Percentiles rank a stretch among this genome's conserved stretches.
Conservation (phyloP, 2,888 invertebrate species). For the Melieria crassipennis region DNA sequence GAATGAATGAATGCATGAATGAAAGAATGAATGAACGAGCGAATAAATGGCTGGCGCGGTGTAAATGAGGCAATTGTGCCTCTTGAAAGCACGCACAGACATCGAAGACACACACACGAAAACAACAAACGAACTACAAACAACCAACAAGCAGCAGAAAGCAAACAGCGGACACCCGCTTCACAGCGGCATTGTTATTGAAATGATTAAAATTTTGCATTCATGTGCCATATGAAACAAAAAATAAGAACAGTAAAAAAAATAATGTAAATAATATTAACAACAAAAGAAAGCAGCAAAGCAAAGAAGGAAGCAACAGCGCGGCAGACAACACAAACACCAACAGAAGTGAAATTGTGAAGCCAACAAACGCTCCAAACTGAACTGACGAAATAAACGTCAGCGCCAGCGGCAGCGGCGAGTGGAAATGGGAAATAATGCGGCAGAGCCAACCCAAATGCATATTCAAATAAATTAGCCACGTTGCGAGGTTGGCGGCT, state of each 20-base stretch:
- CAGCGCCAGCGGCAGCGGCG: not conserved
- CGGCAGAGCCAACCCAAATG: not conserved
- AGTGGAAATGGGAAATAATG: not conserved
- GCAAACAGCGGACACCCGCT: conserved; percentile 1
- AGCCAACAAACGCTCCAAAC: not conserved
- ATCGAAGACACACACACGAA: too few species aligned
- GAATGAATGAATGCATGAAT: not conserved
- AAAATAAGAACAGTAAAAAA: not conserved
- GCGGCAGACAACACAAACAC: conserved; percentile 5
- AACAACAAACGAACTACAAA: too few species aligned
- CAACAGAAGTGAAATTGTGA: conserved; percentile 9
- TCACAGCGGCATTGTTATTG: conserved; percentile 6
- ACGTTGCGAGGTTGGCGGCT: too few species aligned
- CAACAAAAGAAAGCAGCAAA: not conserved
- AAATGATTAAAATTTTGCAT: conserved; percentile 8
- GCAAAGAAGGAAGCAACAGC: not conserved
- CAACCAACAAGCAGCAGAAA: not conserved
- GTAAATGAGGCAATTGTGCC: conserved; percentile 1
- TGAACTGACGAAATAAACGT: conserved; percentile 8
- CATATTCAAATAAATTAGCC: too few species aligned
- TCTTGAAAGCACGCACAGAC: too few species aligned
- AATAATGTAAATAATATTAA: not conserved
- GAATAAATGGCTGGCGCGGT: not conserved
- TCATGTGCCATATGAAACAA: not conserved
- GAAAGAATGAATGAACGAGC: not conserved